These are phyloP conservation scores for Sebastes matsubarae DNA, from an alignment of 2,797 vertebrate species.

Conservation along the genomic window DNA sequence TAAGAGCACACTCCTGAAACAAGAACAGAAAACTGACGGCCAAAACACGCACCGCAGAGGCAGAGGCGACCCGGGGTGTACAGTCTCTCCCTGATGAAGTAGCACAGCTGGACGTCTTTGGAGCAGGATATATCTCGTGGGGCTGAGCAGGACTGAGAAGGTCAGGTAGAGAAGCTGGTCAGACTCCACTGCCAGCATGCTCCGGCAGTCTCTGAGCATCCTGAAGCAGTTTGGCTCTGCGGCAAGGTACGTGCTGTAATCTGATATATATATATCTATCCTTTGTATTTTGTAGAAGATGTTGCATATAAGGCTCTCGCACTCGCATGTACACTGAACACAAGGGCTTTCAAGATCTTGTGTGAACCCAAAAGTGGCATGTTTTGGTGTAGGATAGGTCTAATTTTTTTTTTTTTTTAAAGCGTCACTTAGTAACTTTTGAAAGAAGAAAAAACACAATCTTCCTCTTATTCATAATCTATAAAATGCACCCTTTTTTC, in stretches of 20 bases:
- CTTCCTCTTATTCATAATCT: neutral
- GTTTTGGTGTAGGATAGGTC: neutral
- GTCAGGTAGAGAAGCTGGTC: constrained; percentile 45
- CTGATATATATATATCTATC: neutral
- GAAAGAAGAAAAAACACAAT: neutral
- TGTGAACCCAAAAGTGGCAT: neutral
- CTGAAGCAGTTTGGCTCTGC: constrained; percentile 78
- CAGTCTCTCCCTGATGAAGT: constrained; percentile 31
- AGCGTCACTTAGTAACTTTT: neutral
- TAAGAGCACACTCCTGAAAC: constrained; percentile 54
- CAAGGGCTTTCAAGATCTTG: neutral
- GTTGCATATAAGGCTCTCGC: no score
- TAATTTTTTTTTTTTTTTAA: neutral
- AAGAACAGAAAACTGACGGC: constrained; percentile 58
- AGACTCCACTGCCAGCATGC: constrained; percentile 64
- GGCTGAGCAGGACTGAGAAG: constrained; percentile 11
- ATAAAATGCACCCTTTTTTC: no score
- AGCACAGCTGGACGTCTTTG: neutral
- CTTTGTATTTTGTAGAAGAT: no score
- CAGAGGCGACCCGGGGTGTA: neutral
- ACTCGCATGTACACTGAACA: neutral
- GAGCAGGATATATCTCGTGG: constrained; percentile 7
- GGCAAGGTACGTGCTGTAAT: constrained; percentile 67
- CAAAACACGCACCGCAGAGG: neutral
- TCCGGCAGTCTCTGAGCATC: constrained; percentile 82